Percentiles rank a stretch among this genome's conserved stretches.
These are phyloP conservation scores for Lasioglossum albipes DNA, from an alignment of 1,140 invertebrate genomes.

Conservation along the genomic window DNA sequence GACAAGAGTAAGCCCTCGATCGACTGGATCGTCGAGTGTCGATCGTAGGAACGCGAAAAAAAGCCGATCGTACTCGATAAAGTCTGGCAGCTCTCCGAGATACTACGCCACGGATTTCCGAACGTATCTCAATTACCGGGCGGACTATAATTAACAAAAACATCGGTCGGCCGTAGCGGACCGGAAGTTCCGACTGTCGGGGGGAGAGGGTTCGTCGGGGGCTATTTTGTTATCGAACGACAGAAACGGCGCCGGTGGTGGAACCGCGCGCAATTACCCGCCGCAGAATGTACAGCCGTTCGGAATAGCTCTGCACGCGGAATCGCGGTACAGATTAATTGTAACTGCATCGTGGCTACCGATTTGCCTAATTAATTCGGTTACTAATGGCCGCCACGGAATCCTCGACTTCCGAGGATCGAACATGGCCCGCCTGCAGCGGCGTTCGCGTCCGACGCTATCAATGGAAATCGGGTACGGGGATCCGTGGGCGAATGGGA, in stretches of 20 bases:
- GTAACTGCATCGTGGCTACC: constrained; percentile 74
- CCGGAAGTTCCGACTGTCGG: constrained; percentile 17
- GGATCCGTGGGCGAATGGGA: constrained; percentile 25
- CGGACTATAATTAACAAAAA: constrained; percentile 49
- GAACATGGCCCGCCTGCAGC: constrained; percentile 51
- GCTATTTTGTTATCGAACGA: constrained; percentile 45
- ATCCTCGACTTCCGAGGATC: constrained; percentile 53
- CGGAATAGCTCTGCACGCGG: constrained; percentile 37
- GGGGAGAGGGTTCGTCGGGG: not conserved
- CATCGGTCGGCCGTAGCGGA: not conserved
- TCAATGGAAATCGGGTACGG: constrained; percentile 30
- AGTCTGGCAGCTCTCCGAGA: constrained; percentile 19
- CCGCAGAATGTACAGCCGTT: constrained; percentile 21
- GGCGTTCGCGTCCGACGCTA: constrained; percentile 27
- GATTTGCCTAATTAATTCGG: constrained; percentile 80
- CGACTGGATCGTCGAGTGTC: too few relatives aligned
- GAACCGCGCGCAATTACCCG: constrained; percentile 42
- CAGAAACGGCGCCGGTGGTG: constrained; percentile 25
- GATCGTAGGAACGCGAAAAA: too few relatives aligned
- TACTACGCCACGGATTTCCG: constrained; percentile 19
- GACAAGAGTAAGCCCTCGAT: too few relatives aligned
- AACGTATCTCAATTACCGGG: constrained; percentile 41
- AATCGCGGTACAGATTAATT: constrained; percentile 70
- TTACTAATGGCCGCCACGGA: constrained; percentile 75
- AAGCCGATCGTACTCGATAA: constrained; percentile 9